Evolutionary conservation across 2,113 vertebrate species (phyloP), one percentile per base, ranked within the genome.

Genomic region (Psephotus haematonotus): DNA sequence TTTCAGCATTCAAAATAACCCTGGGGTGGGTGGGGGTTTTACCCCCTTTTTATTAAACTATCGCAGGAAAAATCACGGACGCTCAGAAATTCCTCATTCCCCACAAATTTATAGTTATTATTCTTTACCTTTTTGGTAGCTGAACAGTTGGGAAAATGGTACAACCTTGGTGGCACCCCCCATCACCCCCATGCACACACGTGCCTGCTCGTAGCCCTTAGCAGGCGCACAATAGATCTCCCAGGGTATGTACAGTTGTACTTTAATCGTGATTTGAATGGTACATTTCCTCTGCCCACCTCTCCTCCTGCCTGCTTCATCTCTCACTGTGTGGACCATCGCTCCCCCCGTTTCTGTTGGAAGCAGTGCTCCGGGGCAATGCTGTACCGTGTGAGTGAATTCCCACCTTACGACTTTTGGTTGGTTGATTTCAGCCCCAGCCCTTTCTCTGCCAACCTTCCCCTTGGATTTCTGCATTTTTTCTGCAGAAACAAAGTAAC

Each of bases 401-500:
- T 94, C 79, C 68, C 0, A 18, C 77, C 84, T 92, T 77, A 68
- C 0, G 3, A 89, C 43, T 88, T 95, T 85, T 24, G 90, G 8
- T 59, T 59, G 72, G 59, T 76, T 76, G 89, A 82, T 82, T 88
- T 70, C 64, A 44, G 69, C 52, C 86, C 70, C 24, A 1, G 23
- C 86, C 77, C 50, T 92, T 77, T 91, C 92, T 86, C 76, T 71
- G 86, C 68, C 25, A 5, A 4, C 53, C 37, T 44, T 85, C 46
- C 52, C 57, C 59, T 96, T 81, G 95, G 96, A 97, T 97, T 98
- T 98, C 98, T 98, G 98, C 97, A 95, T 98, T 98, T 98, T 97
- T 97, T 98, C 95, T 98, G 98, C 98, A 98, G 98, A 98, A 97
- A 95, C 53, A 77, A 96, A 98, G 98, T 98, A 98, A 98, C 93